Evolutionary conservation across 2,888 invertebrate species (phyloP), one percentile per base, ranked within the genome.

Genomic region (Alviniconcha strummeri): DNA sequence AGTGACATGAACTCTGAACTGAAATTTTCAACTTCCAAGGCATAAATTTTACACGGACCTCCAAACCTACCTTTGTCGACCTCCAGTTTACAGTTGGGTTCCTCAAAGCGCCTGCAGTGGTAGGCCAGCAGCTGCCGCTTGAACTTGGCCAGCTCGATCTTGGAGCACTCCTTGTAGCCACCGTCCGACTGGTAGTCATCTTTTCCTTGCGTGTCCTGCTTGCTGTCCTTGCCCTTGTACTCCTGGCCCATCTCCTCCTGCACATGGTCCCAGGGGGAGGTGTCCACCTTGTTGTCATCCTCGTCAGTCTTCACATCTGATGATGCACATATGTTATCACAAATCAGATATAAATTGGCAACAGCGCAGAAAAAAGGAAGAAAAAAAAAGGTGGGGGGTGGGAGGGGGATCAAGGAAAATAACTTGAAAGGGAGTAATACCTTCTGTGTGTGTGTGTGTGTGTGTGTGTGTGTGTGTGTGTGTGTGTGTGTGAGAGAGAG

Each of bases 81-180:
- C 55, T 88, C 86, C 54, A 83, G 77, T n/a, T 83, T 82, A 85
- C 92, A 92, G 86, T 91, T 86, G 55, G 87, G 87, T 82, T 90
- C 90, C 54, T 88, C 89, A 85, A 91, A 91, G 80, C 88, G 88
- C 76, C 89, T 87, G 88, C 92, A 92, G 85, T 92, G 90, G 83
- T 89, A 91, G 83, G 88, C 85, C 17, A 92, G 85, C 13, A 92
- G 87, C 80, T 89, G 88, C 6, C 90, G 90, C 84, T 91, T 92
- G 85, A 92, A 91, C 85, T 88, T 85, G 83, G 83, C 78, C 84
- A 90, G 90, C 57, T 91, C 89, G 52, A 89, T 87, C 54, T 87
- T 86, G 15, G 89, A 88, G 83, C 92, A 92, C 19, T 83, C 81
- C 64, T 85, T 83, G 82, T 88, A 85, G 55, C 69, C 78, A 5